Evolutionary conservation across 2,113 vertebrate genomes (phyloP).

Genomic region (Rhodinocichla rosea): DNA sequence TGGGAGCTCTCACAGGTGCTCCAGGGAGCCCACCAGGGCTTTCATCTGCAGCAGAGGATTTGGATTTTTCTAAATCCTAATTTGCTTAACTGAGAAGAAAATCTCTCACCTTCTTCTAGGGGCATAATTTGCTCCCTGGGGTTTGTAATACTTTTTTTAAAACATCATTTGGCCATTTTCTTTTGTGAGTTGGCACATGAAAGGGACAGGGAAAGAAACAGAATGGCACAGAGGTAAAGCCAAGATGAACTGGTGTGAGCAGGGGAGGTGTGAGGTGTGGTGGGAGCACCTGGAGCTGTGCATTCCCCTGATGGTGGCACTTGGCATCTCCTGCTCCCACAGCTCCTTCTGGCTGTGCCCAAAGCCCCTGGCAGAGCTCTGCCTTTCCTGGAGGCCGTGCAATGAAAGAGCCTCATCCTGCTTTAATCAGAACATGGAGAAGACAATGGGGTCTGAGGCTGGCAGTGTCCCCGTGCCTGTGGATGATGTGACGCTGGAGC

Average conservation of each 20-base stretch:
- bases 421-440: not conserved
- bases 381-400: not conserved
- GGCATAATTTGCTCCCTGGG: not conserved
- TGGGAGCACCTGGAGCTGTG: not conserved
- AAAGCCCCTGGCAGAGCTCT: not conserved
- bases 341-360: not conserved
- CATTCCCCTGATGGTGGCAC: not conserved
- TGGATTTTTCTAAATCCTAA: not conserved
- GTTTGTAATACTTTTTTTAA: not conserved
- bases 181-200: not conserved
- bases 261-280: not conserved
- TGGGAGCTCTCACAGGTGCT: not conserved
- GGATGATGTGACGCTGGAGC: constrained; percentile 35
- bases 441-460: not conserved
- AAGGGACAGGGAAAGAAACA: not conserved
- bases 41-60: not conserved
- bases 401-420: constrained; percentile 14
- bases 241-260: not conserved
- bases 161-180: not conserved
- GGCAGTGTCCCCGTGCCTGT: constrained; percentile 2
- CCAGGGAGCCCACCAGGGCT: not conserved
- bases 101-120: not conserved
- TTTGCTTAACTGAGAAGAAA: not conserved
- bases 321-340: not conserved
- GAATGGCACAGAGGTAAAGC: not conserved